Base-by-base conservation (phyloP, 53 echinoderm and acorn worm species). In the Actinopyga echinites region DNA sequence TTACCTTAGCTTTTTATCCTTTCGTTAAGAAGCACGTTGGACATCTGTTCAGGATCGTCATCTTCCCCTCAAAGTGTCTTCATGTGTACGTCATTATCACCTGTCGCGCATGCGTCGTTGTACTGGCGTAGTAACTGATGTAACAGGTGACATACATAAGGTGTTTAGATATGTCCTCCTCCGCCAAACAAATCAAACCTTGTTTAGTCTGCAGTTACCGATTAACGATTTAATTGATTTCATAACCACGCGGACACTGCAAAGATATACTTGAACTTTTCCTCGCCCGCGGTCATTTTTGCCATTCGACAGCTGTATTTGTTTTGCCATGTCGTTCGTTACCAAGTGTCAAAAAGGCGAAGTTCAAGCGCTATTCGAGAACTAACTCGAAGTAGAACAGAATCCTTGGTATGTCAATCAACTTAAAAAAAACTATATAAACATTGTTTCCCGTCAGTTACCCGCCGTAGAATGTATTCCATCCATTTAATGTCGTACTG, bases 171-270 rank as follows among this genome's bases (percentile, higher is more conserved):
- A 17, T 49, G 49, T 49, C 49, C 15, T 49, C 17, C 71, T 26
- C 71, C 28, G 22, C 43, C 40, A 24, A 40, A 40, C 44, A 71
- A 71, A 71, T 71, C 24, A 44, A 42, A 42, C 71, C 21, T 23
- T 71, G 71, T 71, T 71, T 71, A 71, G 71, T 44, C 71, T 71
- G 20, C 25, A 71, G 71, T 71, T 71, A 71, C 71, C 65, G 21
- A 65, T 65, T 65, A 21, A 71, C 71, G 15, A 71, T 71, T 71
- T 71, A 71, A 71, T 42, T 71, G 40, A 42, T 71, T 71, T 71
- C 71, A 42, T 71, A 40, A 71, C 43, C 42, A 40, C 38, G 71
- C 44, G 71, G 44, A 40, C 71, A 71, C 40, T 71, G 10, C 24
- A 6, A 21, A 44, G 71, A 42, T 71, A 44, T 71, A 71, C 71